Evolutionary conservation across 2,797 vertebrate species (phyloP).

Genomic region (Nannoperca australis): DNA sequence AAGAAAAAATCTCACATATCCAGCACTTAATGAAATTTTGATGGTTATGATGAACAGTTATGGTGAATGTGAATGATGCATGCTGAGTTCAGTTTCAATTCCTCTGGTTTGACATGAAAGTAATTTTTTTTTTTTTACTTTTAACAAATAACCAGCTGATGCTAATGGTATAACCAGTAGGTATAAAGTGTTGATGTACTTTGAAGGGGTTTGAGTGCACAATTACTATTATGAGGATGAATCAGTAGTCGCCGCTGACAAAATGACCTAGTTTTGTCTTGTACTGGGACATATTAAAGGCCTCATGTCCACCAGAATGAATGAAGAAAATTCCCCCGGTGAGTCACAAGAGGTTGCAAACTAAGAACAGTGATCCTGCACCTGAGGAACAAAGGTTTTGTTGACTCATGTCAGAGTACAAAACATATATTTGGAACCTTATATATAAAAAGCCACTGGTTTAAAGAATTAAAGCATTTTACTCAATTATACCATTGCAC

Average conservation of each 20-base stretch:
- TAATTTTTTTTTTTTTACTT: neutral
- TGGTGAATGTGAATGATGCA: too few relatives aligned
- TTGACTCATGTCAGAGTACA: neutral
- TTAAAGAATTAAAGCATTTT: neutral
- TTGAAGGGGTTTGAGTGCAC: neutral
- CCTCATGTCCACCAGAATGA: constrained; percentile 13
- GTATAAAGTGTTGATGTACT: constrained; percentile 2
- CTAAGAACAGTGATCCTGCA: constrained; percentile 15
- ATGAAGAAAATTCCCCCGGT: constrained; percentile 44
- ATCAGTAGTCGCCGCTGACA: constrained; percentile 27
- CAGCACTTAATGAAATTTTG: neutral
- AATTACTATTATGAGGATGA: constrained; percentile 28
- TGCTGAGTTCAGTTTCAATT: neutral
- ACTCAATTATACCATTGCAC: too few relatives aligned
- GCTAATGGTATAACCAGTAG: neutral
- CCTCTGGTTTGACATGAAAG: neutral
- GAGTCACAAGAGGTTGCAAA: constrained; percentile 40
- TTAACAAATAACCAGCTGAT: neutral
- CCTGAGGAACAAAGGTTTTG: constrained; percentile 12
- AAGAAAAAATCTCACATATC: neutral
- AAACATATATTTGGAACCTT: neutral
- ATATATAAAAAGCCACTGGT: neutral
- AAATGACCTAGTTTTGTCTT: constrained; percentile 31
- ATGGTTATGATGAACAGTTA: neutral
- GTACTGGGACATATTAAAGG: constrained; percentile 16